Base-by-base conservation (phyloP, 2,888 invertebrate genomes). In the Phytoseiulus persimilis region DNA sequence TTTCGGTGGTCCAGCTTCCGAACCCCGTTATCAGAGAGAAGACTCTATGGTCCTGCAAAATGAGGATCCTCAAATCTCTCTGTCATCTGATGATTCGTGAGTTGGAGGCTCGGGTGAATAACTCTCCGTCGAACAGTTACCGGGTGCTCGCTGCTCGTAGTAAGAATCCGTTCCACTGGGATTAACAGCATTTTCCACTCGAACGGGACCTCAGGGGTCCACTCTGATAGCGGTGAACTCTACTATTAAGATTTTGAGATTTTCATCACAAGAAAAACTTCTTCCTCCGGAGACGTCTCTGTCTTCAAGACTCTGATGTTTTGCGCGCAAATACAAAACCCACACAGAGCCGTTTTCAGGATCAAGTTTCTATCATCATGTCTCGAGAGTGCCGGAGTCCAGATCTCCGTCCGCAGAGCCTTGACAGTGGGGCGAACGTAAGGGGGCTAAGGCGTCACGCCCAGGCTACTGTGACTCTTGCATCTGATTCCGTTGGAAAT, bases 21-120 rank as follows among this genome's bases (percentile, higher is more conserved):
- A 87, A 87, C 9, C 87, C 87, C 32, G 87, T 87, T 2, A 87
- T 45, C 39, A 87, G n/a, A 6, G 87, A 87, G 45, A 87, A 31
- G 6, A 45, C 87, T 32, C 5, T 87, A 31, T 87, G 87, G 23
- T 87, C 87, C 87, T 87, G 31, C 31, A 6, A 31, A 23, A 84
- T 31, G 32, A 5, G 32, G 9, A 83, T 31, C 23, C 31, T 14
- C n/a, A n/a, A n/a, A n/a, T n/a, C n/a, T n/a, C n/a, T n/a, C n/a
- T n/a, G n/a, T n/a, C n/a, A n/a, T n/a, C n/a, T n/a, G n/a, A n/a
- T n/a, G n/a, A n/a, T n/a, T 39, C 39, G 39, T 3, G 39, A 3
- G 9, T 39, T 9, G 39, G 9, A 9, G 3, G 9, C 9, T 39
- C 39, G 39, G 9, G 9, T 39, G 3, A 3, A 39, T 39, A 39